Evolutionary conservation across 2,797 vertebrate species (phyloP).

Genomic region (Clarias pachynema): DNA sequence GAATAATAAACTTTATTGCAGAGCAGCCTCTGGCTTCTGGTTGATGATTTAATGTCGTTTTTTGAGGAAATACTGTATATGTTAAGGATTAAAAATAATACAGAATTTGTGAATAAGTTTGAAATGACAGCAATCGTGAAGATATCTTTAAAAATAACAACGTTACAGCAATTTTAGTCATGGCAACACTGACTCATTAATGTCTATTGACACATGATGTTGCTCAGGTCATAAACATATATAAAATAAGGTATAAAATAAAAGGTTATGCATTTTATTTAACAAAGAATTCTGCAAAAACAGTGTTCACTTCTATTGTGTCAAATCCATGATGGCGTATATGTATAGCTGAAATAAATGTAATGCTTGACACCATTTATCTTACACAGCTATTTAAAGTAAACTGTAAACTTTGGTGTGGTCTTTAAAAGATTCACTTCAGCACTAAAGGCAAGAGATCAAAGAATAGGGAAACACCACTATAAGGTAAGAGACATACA

Average conservation of each 20-base stretch:
- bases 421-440: slow-evolving; percentile 24
- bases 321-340: neutral
- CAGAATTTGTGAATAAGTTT: too few relatives aligned
- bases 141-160: too few relatives aligned
- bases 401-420: slow-evolving; percentile 35
- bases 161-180: too few relatives aligned
- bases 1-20: slow-evolving; percentile 26
- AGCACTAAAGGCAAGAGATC: slow-evolving; percentile 23
- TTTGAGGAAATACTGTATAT: neutral
- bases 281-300: neutral
- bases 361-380: neutral
- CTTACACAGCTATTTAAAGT: slow-evolving; percentile 15
- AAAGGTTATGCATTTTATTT: neutral
- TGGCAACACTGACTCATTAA: too few relatives aligned
- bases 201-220: too few relatives aligned
- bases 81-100: neutral
- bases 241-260: too few relatives aligned
- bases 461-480: slow-evolving; percentile 45
- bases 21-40: neutral
- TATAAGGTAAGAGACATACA: slow-evolving; percentile 8
- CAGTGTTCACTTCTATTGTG: neutral
- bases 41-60: slow-evolving; percentile 3
- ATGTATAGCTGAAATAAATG: neutral
- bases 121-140: too few relatives aligned
- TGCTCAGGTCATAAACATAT: too few relatives aligned